Conservation (phyloP, 2,797 vertebrate species). For the Sebastes goodei region DNA sequence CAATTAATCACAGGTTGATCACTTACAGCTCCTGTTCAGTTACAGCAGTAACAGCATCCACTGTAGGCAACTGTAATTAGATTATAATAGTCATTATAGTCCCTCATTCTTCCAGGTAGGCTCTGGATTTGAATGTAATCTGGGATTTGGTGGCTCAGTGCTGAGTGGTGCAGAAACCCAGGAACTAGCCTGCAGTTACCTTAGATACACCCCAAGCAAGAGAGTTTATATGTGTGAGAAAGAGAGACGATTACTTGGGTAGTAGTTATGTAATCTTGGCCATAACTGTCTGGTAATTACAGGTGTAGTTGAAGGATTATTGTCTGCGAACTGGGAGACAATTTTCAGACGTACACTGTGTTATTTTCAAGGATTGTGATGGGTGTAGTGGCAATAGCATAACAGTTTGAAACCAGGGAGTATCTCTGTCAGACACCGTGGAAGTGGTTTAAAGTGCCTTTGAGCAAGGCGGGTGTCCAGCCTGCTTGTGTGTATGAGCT, state of each 20-base stretch:
- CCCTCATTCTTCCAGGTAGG: slow-evolving; percentile 68
- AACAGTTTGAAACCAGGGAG: not conserved
- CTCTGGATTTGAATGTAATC: slow-evolving; percentile 78
- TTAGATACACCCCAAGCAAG: not conserved
- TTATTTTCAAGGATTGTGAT: slow-evolving; percentile 3
- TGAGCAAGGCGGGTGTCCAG: not conserved
- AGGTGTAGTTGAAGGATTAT: slow-evolving; percentile 12
- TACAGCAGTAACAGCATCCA: slow-evolving; percentile 1
- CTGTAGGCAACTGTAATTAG: slow-evolving; percentile 63
- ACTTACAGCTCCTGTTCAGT: not conserved
- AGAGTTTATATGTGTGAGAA: slow-evolving; percentile 6
- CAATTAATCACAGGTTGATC: not conserved
- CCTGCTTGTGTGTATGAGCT: not conserved
- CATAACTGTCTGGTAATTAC: slow-evolving; percentile 18
- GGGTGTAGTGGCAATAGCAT: not conserved
- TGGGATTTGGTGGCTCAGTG: slow-evolving; percentile 79
- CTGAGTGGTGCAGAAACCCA: slow-evolving; percentile 76
- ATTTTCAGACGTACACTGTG: not conserved
- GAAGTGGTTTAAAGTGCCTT: not conserved
- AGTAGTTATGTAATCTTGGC: slow-evolving; percentile 44
- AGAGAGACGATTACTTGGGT: slow-evolving; percentile 3
- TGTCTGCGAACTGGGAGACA: not conserved
- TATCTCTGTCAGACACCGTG: not conserved
- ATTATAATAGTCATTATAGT: slow-evolving; percentile 65
- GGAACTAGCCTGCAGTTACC: slow-evolving; percentile 47